Percentiles rank a stretch among this genome's conserved stretches.
These are phyloP conservation scores for Bucorvus abyssinicus DNA, from an alignment of 2,797 vertebrate genomes.

Conservation along the genomic window DNA sequence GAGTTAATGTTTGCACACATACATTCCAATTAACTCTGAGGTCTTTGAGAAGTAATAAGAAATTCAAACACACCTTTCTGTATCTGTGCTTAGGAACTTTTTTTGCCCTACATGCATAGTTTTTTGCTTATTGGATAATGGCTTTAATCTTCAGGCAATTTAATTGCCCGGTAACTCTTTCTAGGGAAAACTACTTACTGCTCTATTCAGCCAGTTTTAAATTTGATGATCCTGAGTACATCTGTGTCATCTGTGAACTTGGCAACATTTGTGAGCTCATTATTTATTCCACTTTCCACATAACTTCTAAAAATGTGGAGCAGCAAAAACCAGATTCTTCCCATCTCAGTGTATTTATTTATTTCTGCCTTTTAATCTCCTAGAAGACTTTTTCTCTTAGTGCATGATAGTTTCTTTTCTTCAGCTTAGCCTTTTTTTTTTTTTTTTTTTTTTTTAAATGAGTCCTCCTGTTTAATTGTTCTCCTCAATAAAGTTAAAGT, in stretches of 20 bases:
- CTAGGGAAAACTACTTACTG: background rate
- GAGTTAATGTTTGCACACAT: background rate
- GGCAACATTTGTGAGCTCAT: background rate
- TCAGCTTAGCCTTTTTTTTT: background rate
- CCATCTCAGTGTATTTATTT: background rate
- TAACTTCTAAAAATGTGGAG: background rate
- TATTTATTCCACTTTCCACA: background rate
- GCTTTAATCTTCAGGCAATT: background rate
- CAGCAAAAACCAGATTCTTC: background rate
- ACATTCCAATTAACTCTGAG: background rate
- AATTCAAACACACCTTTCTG: background rate
- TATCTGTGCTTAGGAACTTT: background rate
- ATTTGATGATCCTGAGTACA: background rate
- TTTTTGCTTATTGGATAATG: background rate
- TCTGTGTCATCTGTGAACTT: background rate
- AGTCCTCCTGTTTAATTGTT: background rate
- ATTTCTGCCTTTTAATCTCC: background rate
- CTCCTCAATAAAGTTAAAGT: background rate
- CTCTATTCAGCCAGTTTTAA: background rate
- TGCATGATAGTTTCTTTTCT: background rate
- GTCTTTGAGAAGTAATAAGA: background rate
- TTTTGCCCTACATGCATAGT: background rate
- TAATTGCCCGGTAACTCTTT: background rate
- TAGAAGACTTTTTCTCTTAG: background rate
- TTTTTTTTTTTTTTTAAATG: background rate